Evolutionary conservation across 2,888 invertebrate species (phyloP).

Genomic region (Copidosoma aretas): DNA sequence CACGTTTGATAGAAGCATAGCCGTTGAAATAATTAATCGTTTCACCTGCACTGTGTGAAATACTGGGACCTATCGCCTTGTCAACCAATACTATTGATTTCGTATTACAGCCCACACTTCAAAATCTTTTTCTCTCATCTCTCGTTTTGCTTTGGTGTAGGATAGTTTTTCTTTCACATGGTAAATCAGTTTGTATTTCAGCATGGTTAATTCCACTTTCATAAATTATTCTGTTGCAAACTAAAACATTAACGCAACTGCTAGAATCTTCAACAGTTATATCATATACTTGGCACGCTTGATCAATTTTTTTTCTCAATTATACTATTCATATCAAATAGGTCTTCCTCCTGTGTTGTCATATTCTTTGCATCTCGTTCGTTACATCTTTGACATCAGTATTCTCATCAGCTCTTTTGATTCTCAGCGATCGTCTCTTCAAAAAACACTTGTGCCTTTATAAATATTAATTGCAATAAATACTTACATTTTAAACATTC

Average conservation of each 20-base stretch:
- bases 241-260: constrained; percentile 26
- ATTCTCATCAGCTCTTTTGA: too few relatives aligned
- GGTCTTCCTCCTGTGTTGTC: too few relatives aligned
- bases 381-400: too few relatives aligned
- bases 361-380: too few relatives aligned
- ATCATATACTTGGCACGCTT: background rate
- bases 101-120: constrained; percentile 13
- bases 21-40: constrained; percentile 33
- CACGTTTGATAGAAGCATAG: constrained; percentile 34
- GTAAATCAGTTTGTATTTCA: constrained; percentile 35
- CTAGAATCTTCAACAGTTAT: background rate
- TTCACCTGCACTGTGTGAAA: background rate
- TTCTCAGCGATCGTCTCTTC: too few relatives aligned
- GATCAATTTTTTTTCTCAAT: background rate
- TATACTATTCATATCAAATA: too few relatives aligned
- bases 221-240: constrained; percentile 34
- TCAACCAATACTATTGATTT: constrained; percentile 18
- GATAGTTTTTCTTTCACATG: background rate
- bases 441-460: too few relatives aligned
- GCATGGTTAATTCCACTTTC: constrained; percentile 26
- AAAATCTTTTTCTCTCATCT: constrained; percentile 8
- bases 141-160: background rate
- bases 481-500: too few relatives aligned
- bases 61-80: constrained; percentile 14
- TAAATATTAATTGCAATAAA: too few relatives aligned